phyloP scores from a whole-genome alignment of 2,797 vertebrate species.

The Etheostoma perlongum region DNA sequence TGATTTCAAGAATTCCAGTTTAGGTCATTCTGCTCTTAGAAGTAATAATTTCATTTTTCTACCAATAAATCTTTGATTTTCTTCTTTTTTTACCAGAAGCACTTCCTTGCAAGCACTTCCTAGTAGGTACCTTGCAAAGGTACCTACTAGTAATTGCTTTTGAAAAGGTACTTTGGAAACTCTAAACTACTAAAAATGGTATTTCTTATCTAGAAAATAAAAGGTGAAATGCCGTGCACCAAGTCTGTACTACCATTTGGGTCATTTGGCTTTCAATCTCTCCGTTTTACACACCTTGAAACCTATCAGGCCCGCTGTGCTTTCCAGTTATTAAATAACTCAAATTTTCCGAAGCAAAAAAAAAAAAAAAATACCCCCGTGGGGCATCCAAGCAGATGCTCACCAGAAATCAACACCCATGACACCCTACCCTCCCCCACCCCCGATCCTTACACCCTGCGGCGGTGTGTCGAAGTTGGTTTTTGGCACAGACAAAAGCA shows the following conservation, averaged over 20 bases:
- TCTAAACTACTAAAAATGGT: background rate
- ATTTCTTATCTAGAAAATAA: background rate
- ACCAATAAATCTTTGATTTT: too few relatives aligned
- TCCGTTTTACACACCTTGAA: background rate
- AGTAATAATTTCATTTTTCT: too few relatives aligned
- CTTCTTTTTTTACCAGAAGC: too few relatives aligned
- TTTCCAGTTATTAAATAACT: conserved; percentile 40
- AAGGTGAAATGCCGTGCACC: conserved; percentile 26
- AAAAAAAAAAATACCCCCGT: background rate
- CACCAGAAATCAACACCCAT: conserved; percentile 49
- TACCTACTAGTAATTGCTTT: background rate
- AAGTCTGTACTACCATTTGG: background rate
- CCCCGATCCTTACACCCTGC: conserved; percentile 6
- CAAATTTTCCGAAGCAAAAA: conserved; percentile 31
- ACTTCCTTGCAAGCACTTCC: too few relatives aligned
- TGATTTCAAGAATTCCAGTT: too few relatives aligned
- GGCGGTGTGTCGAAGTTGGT: conserved; percentile 49
- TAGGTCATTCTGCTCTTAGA: too few relatives aligned
- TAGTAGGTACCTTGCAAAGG: too few relatives aligned
- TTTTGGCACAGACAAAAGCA: conserved; percentile 45
- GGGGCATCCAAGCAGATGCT: conserved; percentile 49
- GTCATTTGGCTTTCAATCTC: background rate
- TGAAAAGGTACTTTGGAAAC: background rate
- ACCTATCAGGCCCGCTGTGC: background rate
- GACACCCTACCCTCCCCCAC: background rate